Evolutionary conservation across 2,113 vertebrate species (phyloP).

Genomic region (Fulica atra): DNA sequence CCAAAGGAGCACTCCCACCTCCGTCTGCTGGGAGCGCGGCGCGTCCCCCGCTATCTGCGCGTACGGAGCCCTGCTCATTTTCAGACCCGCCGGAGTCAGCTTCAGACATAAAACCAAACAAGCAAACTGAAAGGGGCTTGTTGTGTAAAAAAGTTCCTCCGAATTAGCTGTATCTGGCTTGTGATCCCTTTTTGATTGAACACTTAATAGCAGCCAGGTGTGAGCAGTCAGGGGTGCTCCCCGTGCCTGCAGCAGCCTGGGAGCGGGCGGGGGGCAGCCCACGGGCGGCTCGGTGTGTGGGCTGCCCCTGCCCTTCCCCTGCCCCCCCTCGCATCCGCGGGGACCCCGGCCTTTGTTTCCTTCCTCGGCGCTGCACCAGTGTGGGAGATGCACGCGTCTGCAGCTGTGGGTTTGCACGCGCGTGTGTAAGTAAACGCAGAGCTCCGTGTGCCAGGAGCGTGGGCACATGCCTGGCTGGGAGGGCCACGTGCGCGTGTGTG

Average conservation of each 20-base stretch:
- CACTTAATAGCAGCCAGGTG: slow-evolving; percentile 75
- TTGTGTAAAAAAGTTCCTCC: slow-evolving; percentile 60
- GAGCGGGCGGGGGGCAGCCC: slow-evolving; percentile 44
- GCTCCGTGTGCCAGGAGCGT: accelerated
- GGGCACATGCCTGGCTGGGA: accelerated
- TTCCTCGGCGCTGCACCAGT: not conserved
- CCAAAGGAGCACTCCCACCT: slow-evolving; percentile 57
- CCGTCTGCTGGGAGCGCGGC: slow-evolving; percentile 28
- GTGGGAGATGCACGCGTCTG: not conserved
- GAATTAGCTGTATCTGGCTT: slow-evolving; percentile 71
- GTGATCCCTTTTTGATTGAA: slow-evolving; percentile 75
- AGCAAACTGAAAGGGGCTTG: slow-evolving; percentile 51
- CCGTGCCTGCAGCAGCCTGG: slow-evolving; percentile 41
- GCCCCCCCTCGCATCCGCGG: slow-evolving; percentile 5
- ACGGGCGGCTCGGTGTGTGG: slow-evolving; percentile 55
- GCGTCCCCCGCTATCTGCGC: slow-evolving; percentile 2
- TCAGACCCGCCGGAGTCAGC: slow-evolving; percentile 17
- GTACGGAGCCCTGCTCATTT: slow-evolving; percentile 48
- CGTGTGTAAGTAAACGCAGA: accelerated
- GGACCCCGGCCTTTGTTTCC: not conserved
- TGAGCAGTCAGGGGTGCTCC: slow-evolving; percentile 21
- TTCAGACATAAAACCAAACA: slow-evolving; percentile 54
- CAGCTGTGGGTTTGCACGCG: accelerated
- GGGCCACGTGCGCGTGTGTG: accelerated
- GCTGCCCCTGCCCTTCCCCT: slow-evolving; percentile 53